Conservation (phyloP, 2,797 vertebrate species). For the Chaetophractus vellerosus region DNA sequence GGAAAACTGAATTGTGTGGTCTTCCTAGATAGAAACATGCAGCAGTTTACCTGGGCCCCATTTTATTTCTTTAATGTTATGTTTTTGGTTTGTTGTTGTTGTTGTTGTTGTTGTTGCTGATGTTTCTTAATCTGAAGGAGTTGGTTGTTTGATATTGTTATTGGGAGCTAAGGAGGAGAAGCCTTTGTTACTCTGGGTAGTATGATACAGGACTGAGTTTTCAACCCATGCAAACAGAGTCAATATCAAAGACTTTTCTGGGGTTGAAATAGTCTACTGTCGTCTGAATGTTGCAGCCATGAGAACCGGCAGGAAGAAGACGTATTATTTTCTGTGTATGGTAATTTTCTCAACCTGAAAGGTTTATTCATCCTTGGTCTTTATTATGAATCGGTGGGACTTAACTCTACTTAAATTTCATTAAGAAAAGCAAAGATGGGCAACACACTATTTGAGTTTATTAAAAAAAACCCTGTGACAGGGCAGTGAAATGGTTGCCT, state of each 20-base stretch:
- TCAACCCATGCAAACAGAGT: background rate
- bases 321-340: background rate
- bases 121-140: conserved; percentile 29
- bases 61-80: background rate
- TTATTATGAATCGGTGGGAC: background rate
- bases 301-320: background rate
- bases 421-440: conserved; percentile 45
- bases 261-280: background rate
- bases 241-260: background rate
- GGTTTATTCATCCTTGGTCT: background rate
- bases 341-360: conserved; percentile 1
- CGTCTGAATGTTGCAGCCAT: background rate
- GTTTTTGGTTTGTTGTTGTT: no score
- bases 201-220: background rate
- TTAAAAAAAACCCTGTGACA: conserved; percentile 49
- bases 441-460: conserved; percentile 29
- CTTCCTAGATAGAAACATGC: background rate
- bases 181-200: background rate
- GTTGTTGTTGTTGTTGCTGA: background rate
- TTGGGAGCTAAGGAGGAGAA: conserved; percentile 25
- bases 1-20: background rate
- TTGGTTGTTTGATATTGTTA: background rate
- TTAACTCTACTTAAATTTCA: conserved; percentile 33
- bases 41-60: background rate
- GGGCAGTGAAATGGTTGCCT: background rate